Base-by-base conservation (phyloP, 1,140 invertebrate species). In the Aricia agestis region DNA sequence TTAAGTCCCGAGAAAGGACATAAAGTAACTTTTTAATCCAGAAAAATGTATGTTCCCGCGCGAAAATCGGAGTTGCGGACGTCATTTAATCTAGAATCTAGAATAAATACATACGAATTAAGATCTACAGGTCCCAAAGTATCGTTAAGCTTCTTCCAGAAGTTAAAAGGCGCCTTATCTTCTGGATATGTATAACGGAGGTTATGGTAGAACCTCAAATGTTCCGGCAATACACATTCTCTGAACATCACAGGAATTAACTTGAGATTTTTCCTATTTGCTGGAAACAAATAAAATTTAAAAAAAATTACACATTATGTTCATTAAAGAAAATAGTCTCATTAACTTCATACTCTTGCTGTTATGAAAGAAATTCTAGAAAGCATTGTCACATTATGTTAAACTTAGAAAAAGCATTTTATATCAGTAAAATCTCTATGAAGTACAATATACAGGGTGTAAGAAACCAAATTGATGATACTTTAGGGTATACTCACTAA, bases 401-500 rank as follows among this genome's bases (percentile, higher is more conserved):
- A 6, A 32, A 32, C 2, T 32, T 32, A 32, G 32, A 6, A 32
- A 32, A 32, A 32, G 6, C 32, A 32, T 32, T 32, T 2, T 32
- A 32, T 3, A 32, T 32, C 32, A 32, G 36, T 36, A 36, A 36
- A 36, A 4, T 36, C 36, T 6, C 36, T 36, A 7, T 36, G 6
- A 6, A 7, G 9, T 36, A 36, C 36, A 36, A 36, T 36, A 36
- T 19, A 67, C 18, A 25, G 25, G 3, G 25, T 25, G 25, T 25
- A 25, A 25, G 1, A 25, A 25, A 25, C 3, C 25, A 25, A 25
- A 25, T 25, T 25, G 25, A 25, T 25, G 3, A 25, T 25, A 25
- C 25, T 25, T 25, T 25, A 0, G 25, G 25, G 25, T 61, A 10
- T 11, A 76, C 87, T 90, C 89, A 96, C 95, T 94, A 70, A 97